These are phyloP conservation scores for Alectoris magna DNA, from an alignment of 2,797 vertebrate species.

Conservation along the genomic window DNA sequence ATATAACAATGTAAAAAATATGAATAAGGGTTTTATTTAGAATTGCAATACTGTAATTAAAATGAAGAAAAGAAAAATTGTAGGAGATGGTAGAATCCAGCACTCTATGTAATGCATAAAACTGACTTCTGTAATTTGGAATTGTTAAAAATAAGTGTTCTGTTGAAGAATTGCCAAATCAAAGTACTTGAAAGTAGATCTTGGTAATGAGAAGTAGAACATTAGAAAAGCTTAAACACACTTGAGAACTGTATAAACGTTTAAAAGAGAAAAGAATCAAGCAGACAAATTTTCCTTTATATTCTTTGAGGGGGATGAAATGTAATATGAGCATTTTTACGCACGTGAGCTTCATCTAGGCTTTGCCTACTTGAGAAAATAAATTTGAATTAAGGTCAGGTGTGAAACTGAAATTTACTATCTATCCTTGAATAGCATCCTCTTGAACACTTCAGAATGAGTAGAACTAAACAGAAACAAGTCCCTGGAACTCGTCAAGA, in stretches of 20 bases:
- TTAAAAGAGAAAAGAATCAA: slow-evolving; percentile 25
- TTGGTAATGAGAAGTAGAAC: slow-evolving; percentile 52
- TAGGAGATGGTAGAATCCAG: slow-evolving; percentile 40
- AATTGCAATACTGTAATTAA: slow-evolving; percentile 50
- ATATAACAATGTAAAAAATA: slow-evolving; percentile 57
- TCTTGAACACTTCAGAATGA: neutral
- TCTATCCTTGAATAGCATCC: neutral
- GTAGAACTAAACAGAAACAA: neutral
- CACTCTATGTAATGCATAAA: slow-evolving; percentile 8
- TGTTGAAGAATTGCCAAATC: slow-evolving; percentile 59
- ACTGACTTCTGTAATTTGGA: slow-evolving; percentile 57
- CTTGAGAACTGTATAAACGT: slow-evolving; percentile 21
- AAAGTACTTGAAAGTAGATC: slow-evolving; percentile 55
- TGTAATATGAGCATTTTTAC: neutral
- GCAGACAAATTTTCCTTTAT: neutral
- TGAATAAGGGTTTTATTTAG: slow-evolving; percentile 49
- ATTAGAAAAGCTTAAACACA: slow-evolving; percentile 18
- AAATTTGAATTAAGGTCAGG: neutral
- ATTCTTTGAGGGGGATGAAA: slow-evolving; percentile 2
- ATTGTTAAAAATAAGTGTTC: slow-evolving; percentile 70
- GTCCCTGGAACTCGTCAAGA: neutral
- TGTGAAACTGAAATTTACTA: neutral
- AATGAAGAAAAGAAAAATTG: slow-evolving; percentile 5
- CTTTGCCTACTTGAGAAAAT: neutral
- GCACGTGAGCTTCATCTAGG: neutral